Percentiles rank a stretch among this genome's conserved stretches.
These are phyloP conservation scores for Apodemia hepburni DNA, from an alignment of 2,888 invertebrate species.

Conservation along the genomic window DNA sequence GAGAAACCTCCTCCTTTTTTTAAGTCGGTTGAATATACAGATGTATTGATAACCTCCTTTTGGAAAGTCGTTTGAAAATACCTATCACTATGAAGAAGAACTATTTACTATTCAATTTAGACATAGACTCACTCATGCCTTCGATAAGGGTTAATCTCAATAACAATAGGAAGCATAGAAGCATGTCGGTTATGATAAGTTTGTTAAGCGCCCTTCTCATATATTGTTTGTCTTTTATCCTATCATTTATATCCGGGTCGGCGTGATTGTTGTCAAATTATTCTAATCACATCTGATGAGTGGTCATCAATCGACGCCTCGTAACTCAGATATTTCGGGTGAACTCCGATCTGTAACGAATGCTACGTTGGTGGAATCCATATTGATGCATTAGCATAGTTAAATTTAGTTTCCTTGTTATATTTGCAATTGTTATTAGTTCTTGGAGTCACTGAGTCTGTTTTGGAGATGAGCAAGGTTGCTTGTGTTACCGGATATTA, in stretches of 20 bases:
- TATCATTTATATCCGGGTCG: conserved; percentile 47
- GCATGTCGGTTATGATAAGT: neutral
- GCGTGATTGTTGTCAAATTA: conserved; percentile 43
- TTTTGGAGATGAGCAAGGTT: conserved; percentile 25
- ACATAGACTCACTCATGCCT: neutral
- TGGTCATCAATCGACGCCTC: conserved; percentile 66
- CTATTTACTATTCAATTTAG: too few species aligned
- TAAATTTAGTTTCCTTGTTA: conserved; percentile 39
- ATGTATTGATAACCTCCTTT: too few species aligned
- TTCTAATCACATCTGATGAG: conserved; percentile 53
- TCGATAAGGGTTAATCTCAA: neutral
- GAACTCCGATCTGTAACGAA: conserved; percentile 51
- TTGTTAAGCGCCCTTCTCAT: neutral
- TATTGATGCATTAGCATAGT: conserved; percentile 38
- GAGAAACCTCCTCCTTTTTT: too few species aligned
- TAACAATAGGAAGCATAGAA: neutral
- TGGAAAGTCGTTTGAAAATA: too few species aligned
- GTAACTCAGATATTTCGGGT: conserved; percentile 53
- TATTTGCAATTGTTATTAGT: conserved; percentile 63
- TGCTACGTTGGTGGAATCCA: conserved; percentile 45
- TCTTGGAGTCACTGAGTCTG: conserved; percentile 60
- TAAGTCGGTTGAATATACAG: too few species aligned
- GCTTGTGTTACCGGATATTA: conserved; percentile 8
- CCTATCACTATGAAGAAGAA: too few species aligned
- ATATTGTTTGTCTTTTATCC: neutral